These are phyloP conservation scores for Pyxicephalus adspersus DNA, from an alignment of 2,113 vertebrate genomes.

Conservation along the genomic window DNA sequence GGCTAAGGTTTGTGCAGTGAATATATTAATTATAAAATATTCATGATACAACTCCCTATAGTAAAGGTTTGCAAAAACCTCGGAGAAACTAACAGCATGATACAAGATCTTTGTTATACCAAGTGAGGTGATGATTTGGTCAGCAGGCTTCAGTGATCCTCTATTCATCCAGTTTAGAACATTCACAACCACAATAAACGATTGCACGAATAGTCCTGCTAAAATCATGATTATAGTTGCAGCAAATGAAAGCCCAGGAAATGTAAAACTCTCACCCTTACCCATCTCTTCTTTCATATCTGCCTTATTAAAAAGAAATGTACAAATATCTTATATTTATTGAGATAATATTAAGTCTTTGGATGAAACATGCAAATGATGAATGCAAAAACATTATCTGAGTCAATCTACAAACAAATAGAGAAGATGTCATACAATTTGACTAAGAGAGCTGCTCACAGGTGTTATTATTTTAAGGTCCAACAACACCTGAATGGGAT, in stretches of 20 bases:
- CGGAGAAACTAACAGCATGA: not conserved
- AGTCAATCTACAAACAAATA: too few relatives aligned
- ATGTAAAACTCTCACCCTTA: not conserved
- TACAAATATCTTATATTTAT: too few relatives aligned
- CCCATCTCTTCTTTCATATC: not conserved
- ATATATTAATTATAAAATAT: not conserved
- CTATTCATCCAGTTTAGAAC: conserved; percentile 14
- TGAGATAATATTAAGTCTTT: too few relatives aligned
- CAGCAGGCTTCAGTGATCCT: conserved; percentile 3
- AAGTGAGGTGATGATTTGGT: conserved; percentile 13
- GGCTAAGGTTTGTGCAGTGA: not conserved
- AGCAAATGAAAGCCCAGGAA: not conserved
- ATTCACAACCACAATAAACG: conserved; percentile 28
- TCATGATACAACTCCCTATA: not conserved
- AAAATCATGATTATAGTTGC: not conserved
- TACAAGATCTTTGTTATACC: conserved; percentile 7
- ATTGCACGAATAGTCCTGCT: not conserved
- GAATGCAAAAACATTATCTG: too few relatives aligned
- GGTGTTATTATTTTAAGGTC: too few relatives aligned
- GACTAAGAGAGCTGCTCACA: too few relatives aligned
- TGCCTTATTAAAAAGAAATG: not conserved
- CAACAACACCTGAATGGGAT: too few relatives aligned
- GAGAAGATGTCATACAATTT: too few relatives aligned
- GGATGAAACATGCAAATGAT: too few relatives aligned
- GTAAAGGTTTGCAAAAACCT: not conserved